Conservation (phyloP, 2,113 vertebrate species). For the Bambusicola thoracicus region DNA sequence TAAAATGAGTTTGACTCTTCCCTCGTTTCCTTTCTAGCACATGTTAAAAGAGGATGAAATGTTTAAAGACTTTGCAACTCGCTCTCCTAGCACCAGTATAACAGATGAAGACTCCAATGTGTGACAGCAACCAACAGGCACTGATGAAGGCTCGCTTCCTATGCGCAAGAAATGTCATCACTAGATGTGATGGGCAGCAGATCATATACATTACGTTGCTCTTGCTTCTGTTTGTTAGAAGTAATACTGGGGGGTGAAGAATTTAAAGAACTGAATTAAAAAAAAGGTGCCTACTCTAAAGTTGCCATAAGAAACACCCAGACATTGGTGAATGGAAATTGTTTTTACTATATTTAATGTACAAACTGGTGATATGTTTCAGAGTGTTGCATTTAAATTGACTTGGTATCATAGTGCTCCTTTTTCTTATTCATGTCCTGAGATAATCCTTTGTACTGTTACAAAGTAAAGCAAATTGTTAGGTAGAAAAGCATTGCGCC, state of each 20-base stretch:
- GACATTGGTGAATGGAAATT: slow-evolving; percentile 59
- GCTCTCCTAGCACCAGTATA: slow-evolving; percentile 89
- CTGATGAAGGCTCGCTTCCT: not conserved
- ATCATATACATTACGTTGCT: not conserved
- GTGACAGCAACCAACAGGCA: slow-evolving; percentile 70
- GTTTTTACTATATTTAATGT: slow-evolving; percentile 74
- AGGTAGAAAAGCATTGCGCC: not conserved
- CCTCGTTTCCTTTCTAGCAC: slow-evolving; percentile 80
- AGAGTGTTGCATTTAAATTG: slow-evolving; percentile 58
- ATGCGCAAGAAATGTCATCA: not conserved
- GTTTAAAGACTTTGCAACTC: slow-evolving; percentile 87
- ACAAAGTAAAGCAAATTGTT: not conserved
- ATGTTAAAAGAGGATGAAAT: slow-evolving; percentile 98
- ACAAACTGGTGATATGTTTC: slow-evolving; percentile 70
- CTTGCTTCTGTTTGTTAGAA: slow-evolving; percentile 50
- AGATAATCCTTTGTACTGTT: not conserved
- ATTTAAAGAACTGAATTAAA: not conserved
- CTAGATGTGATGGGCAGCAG: not conserved
- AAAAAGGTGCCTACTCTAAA: slow-evolving; percentile 49
- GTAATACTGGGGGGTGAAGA: not conserved
- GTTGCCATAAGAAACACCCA: slow-evolving; percentile 49
- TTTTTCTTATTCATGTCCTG: not conserved
- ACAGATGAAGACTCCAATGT: slow-evolving; percentile 93
- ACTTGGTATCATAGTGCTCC: slow-evolving; percentile 29
- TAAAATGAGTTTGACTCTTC: not conserved